Evolutionary conservation across 2,888 invertebrate genomes (phyloP), one percentile per base, ranked within the genome.

Genomic region (Stenurella melanura): DNA sequence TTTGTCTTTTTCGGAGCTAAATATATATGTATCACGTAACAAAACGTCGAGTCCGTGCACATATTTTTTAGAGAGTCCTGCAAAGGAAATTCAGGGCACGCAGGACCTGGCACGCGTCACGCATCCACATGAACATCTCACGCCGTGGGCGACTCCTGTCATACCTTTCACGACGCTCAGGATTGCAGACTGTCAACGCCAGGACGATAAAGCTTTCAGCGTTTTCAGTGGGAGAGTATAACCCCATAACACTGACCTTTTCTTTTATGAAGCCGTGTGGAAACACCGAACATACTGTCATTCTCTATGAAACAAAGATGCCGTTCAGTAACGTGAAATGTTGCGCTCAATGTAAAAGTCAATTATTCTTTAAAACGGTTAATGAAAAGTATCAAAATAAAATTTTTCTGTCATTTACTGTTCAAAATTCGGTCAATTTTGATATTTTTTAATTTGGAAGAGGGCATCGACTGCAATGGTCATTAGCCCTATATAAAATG

Each of bases 21-120:
- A 73, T 73, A 75, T 77, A 83, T 83, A 80, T 78, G 75, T 56
- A 74, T 77, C 83, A 83, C 83, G 81, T 82, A 81, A 71, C 75
- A 76, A 70, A 80, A 80, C 76, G 82, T 78, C 77, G 70, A 64
- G 79, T 77, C 79, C 83, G 81, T 80, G 81, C 82, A 82, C 83
- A 80, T 82, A 82, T 81, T 81, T 83, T 80, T 78, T 77, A 75
- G 78, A 66, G 64, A 21, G 73, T 73, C 74, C 56, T 58, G 73
- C 74, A 56, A 66, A 78, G 75, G 73, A 77, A 80, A 83, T 84
- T 83, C 83, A 78, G 79, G 81, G 80, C 84, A 84, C 83, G 83
- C 83, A 83, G 78, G 64, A 74, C 73, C 74, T 73, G 76, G 78
- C 80, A 81, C 79, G 82, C 82, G 78, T 79, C 82, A 83, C 84